Evolutionary conservation across 2,888 invertebrate genomes (phyloP).

Genomic region (Hesperia comma): DNA sequence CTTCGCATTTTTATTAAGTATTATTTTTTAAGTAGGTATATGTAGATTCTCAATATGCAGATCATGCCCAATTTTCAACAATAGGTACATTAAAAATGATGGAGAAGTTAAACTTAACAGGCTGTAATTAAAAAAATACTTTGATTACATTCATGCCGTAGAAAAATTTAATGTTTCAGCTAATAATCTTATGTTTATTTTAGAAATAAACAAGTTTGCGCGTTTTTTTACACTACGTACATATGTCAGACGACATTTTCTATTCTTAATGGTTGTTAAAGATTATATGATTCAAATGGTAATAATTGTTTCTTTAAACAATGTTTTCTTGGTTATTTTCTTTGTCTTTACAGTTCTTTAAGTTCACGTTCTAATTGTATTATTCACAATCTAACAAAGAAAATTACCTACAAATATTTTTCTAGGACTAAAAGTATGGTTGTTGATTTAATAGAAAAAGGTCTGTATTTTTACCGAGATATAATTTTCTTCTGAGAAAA

Average conservation of each 20-base stretch:
- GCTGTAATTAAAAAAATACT: too few relatives aligned
- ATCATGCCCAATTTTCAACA: too few relatives aligned
- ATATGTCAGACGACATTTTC: not conserved
- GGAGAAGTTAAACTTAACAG: too few relatives aligned
- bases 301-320: slow-evolving; percentile 9
- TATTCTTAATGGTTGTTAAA: not conserved
- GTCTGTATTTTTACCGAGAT: slow-evolving; percentile 16
- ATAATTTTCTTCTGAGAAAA: slow-evolving; percentile 14
- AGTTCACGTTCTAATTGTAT: slow-evolving; percentile 17
- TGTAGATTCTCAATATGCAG: too few relatives aligned
- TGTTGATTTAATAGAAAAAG: slow-evolving; percentile 9
- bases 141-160: too few relatives aligned
- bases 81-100: too few relatives aligned
- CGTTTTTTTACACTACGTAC: too few relatives aligned
- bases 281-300: not conserved
- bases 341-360: not conserved
- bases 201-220: too few relatives aligned
- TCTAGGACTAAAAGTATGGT: slow-evolving; percentile 22
- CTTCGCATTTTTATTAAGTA: too few relatives aligned
- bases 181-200: too few relatives aligned
- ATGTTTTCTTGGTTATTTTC: not conserved
- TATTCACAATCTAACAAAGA: slow-evolving; percentile 16
- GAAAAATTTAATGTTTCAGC: too few relatives aligned
- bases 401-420: slow-evolving; percentile 15
- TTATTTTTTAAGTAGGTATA: too few relatives aligned